Conservation (phyloP, 2,797 vertebrate genomes). For the Rhinoraja longicauda region DNA sequence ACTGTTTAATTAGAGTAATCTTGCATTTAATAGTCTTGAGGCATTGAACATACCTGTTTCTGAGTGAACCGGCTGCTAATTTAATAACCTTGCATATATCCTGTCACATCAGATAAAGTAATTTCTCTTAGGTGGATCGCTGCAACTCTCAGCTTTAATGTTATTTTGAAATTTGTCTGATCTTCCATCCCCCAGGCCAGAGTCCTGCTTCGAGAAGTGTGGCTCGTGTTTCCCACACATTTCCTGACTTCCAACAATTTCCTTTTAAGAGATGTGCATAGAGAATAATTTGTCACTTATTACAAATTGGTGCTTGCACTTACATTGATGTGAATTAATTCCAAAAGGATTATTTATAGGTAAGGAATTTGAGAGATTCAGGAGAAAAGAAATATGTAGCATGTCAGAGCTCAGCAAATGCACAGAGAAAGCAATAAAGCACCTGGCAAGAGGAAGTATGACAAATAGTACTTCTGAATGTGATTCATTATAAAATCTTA, state of each 20-base stretch:
- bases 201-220: not conserved
- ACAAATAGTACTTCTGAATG: not conserved
- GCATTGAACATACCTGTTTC: not conserved
- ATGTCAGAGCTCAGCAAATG: not conserved
- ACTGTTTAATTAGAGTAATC: not conserved
- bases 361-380: not conserved
- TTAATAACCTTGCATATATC: not conserved
- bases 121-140: too few relatives aligned
- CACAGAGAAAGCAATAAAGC: not conserved
- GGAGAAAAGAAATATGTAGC: not conserved
- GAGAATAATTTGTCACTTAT: not conserved
- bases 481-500: not conserved
- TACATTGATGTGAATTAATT: not conserved
- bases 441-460: not conserved
- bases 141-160: not conserved
- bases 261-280: not conserved
- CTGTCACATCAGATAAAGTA: not conserved
- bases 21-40: not conserved
- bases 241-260: not conserved
- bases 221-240: not conserved
- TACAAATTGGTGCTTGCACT: not conserved
- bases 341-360: not conserved
- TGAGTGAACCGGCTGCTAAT: not conserved
- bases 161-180: not conserved
- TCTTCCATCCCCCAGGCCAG: not conserved